Conservation (phyloP, 2,888 invertebrate genomes). For the Eudasyphora cyanicolor region DNA sequence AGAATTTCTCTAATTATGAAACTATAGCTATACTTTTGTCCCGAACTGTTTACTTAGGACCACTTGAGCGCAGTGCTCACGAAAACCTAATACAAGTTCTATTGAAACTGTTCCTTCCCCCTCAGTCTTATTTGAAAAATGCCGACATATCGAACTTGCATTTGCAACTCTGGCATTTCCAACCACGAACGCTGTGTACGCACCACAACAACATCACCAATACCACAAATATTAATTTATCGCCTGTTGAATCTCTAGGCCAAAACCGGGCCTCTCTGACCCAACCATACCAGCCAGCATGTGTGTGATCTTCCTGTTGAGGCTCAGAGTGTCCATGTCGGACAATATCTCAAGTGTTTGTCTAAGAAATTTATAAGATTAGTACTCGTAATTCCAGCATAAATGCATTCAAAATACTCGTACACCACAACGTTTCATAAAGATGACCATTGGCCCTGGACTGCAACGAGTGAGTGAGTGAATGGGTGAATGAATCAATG, state of each 20-base stretch:
- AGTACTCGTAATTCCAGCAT: slow-evolving; percentile 11
- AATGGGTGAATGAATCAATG: background rate
- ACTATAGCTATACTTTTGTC: background rate
- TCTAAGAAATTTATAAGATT: slow-evolving; percentile 29
- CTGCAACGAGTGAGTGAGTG: background rate
- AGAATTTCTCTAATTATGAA: background rate
- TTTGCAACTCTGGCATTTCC: slow-evolving; percentile 12
- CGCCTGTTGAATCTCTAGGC: slow-evolving; percentile 41
- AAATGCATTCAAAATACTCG: background rate
- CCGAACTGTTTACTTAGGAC: background rate
- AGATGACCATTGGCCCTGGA: too few species aligned
- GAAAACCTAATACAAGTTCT: background rate
- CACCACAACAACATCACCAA: background rate
- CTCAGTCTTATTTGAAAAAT: slow-evolving; percentile 30
- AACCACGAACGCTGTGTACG: background rate
- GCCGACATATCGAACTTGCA: slow-evolving; percentile 37
- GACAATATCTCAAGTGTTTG: slow-evolving; percentile 27
- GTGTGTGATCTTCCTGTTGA: slow-evolving; percentile 46
- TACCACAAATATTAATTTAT: slow-evolving; percentile 51
- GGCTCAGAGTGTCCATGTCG: slow-evolving; percentile 4
- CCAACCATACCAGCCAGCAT: too few species aligned
- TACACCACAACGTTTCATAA: too few species aligned
- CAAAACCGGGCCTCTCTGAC: too few species aligned
- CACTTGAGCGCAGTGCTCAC: background rate
- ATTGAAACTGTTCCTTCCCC: background rate